Conservation (phyloP, 2,113 vertebrate genomes). For the Empidonax alnorum region DNA sequence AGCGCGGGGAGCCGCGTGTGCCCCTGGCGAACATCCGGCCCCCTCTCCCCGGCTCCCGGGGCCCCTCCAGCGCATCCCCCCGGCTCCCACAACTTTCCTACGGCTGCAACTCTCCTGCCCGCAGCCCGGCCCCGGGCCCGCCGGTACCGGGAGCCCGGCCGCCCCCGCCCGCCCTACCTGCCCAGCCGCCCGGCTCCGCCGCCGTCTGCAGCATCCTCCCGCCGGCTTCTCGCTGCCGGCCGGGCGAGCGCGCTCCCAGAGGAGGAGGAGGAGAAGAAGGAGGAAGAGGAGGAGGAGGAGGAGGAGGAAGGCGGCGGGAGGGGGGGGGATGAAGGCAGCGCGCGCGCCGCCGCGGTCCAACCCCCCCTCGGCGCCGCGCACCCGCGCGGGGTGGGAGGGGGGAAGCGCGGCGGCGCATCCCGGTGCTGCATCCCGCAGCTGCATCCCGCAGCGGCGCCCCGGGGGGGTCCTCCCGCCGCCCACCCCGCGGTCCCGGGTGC, state of each 20-base stretch:
- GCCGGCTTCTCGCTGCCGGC: constrained; percentile 49
- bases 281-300: not conserved
- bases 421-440: not conserved
- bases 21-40: not conserved
- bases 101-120: not conserved
- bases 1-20: not conserved
- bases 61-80: not conserved
- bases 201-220: constrained; percentile 45
- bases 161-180: not conserved
- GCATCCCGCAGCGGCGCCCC: not conserved
- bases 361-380: not conserved
- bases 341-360: not conserved
- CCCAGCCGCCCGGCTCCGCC: constrained; percentile 35
- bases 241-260: constrained; percentile 27
- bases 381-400: not conserved
- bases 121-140: not conserved
- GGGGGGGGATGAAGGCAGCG: constrained; percentile 9
- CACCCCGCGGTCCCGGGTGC: not conserved
- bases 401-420: not conserved
- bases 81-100: not conserved
- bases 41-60: not conserved
- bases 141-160: not conserved
- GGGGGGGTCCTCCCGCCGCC: not conserved
- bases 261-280: not conserved
- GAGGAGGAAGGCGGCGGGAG: too few species aligned